Percentiles rank a stretch among this genome's conserved stretches.
Evolutionary conservation across 2,888 invertebrate genomes (phyloP).

Genomic region (Oligia strigilis): DNA sequence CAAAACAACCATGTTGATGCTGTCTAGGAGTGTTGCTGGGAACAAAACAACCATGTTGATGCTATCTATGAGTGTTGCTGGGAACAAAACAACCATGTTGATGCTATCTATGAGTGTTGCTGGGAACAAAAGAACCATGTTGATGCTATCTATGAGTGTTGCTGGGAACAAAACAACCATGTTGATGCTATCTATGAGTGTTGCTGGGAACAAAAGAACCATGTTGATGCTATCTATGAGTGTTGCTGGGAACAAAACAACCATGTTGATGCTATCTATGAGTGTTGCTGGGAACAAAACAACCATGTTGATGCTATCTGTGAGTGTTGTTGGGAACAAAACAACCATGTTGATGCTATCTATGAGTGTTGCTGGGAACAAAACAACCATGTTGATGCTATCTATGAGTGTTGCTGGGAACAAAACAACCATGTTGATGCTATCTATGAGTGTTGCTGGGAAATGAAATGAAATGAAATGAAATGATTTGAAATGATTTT

Average conservation of each 20-base stretch:
- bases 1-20: conserved; percentile 44
- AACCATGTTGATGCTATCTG: conserved; percentile 29
- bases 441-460: conserved; percentile 12
- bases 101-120: conserved; percentile 20
- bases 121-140: conserved; percentile 37
- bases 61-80: conserved; percentile 15
- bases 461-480: too few species aligned
- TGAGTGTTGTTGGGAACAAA: conserved; percentile 27
- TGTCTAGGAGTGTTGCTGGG: conserved; percentile 11
- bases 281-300: conserved; percentile 34
- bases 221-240: conserved; percentile 23
- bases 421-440: conserved; percentile 44
- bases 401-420: conserved; percentile 7
- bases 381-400: conserved; percentile 42
- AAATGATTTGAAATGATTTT: too few species aligned
- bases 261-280: conserved; percentile 24
- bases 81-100: conserved; percentile 40
- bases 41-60: conserved; percentile 42
- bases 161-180: conserved; percentile 36
- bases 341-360: conserved; percentile 34
- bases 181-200: conserved; percentile 25
- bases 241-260: conserved; percentile 34
- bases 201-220: conserved; percentile 36
- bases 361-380: conserved; percentile 13
- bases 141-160: conserved; percentile 20